These are phyloP conservation scores for Cydia fagiglandana DNA, from an alignment of 1,140 invertebrate genomes.

Conservation along the genomic window DNA sequence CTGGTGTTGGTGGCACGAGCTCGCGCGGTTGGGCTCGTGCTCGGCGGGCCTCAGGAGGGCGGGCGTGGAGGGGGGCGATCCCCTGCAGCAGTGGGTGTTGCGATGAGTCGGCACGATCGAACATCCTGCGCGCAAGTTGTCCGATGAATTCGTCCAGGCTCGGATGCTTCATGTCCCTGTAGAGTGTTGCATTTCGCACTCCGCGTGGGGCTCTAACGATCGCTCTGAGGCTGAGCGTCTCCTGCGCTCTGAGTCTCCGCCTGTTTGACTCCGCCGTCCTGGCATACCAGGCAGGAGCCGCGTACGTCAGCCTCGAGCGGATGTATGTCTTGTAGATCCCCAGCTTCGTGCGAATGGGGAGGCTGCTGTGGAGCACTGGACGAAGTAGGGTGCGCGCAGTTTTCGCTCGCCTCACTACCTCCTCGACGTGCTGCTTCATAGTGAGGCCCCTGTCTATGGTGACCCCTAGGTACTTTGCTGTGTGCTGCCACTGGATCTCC, in stretches of 20 bases:
- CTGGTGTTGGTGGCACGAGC: not conserved
- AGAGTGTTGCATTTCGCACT: not conserved
- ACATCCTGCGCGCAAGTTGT: conserved; percentile 14
- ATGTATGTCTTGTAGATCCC: no score
- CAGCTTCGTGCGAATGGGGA: no score
- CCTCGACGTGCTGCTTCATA: no score
- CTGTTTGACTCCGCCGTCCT: not conserved
- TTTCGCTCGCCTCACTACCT: no score
- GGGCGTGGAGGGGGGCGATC: not conserved
- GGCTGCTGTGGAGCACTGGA: no score
- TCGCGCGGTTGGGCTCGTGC: not conserved
- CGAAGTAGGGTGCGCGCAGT: no score
- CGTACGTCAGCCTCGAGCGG: no score
- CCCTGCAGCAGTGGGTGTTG: not conserved
- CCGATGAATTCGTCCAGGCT: conserved; percentile 24
- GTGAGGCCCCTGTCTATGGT: no score
- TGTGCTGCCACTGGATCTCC: no score
- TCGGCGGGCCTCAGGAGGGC: not conserved
- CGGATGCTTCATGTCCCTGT: not conserved
- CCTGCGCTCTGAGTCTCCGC: not conserved
- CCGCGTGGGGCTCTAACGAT: not conserved
- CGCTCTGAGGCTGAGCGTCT: not conserved
- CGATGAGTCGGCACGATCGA: conserved; percentile 3
- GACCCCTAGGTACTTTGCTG: no score
- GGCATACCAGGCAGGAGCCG: no score